These are phyloP conservation scores for Ahaetulla prasina DNA, from an alignment of 2,113 vertebrate species.

Conservation along the genomic window DNA sequence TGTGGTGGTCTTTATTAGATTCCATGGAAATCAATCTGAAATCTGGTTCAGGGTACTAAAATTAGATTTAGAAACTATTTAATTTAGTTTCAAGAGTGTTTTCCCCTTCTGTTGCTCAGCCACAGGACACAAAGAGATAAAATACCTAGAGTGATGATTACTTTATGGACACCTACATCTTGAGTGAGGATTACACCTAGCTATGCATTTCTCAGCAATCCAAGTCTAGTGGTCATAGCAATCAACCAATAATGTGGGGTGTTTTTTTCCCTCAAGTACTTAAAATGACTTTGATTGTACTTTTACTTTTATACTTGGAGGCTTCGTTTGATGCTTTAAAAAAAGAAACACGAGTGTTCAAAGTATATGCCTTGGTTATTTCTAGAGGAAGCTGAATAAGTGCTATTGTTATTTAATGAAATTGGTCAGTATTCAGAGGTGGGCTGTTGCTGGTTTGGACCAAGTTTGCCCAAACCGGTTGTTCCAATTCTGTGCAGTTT, in stretches of 20 bases:
- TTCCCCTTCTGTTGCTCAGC: constrained; percentile 54
- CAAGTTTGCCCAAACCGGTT: too few relatives aligned
- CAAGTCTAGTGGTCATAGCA: constrained; percentile 32
- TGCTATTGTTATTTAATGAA: neutral
- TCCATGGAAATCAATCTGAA: constrained; percentile 70
- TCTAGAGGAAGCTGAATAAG: neutral
- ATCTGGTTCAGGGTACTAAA: constrained; percentile 67
- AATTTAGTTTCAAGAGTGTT: constrained; percentile 70
- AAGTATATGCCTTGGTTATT: neutral
- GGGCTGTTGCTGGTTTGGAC: too few relatives aligned
- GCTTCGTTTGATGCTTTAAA: neutral
- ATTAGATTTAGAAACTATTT: constrained; percentile 75
- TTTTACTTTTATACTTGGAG: neutral
- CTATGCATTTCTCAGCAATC: constrained; percentile 52
- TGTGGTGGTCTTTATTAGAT: constrained; percentile 61
- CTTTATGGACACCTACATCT: constrained; percentile 44
- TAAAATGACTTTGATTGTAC: neutral
- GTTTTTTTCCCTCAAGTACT: neutral
- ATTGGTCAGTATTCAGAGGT: neutral
- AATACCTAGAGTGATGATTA: constrained; percentile 62
- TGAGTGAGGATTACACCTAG: constrained; percentile 40
- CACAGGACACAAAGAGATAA: constrained; percentile 63
- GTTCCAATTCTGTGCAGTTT: too few relatives aligned
- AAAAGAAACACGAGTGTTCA: neutral
- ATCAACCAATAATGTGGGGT: constrained; percentile 44